These are phyloP conservation scores for Chelonoidis abingdonii DNA, from an alignment of 2,113 vertebrate species.

Conservation along the genomic window DNA sequence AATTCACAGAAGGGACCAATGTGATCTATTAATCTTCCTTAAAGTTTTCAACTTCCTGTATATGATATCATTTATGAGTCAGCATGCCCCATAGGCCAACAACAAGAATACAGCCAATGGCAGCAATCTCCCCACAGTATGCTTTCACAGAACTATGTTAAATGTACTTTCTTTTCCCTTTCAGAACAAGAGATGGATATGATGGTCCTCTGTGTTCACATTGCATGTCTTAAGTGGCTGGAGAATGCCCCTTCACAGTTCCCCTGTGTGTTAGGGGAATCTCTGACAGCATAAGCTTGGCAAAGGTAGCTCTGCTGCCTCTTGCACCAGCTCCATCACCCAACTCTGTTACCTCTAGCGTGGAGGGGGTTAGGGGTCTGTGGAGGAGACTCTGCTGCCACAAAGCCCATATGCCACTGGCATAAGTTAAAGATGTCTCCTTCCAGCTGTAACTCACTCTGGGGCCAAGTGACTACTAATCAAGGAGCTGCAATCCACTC, in stretches of 20 bases:
- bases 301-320: neutral
- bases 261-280: neutral
- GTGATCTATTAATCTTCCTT: neutral
- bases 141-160: neutral
- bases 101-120: neutral
- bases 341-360: neutral
- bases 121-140: neutral
- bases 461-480: neutral
- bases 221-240: neutral
- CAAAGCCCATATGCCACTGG: neutral
- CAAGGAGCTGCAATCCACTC: neutral
- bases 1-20: too few relatives aligned
- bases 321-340: neutral
- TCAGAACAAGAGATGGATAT: neutral
- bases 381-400: neutral
- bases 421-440: neutral
- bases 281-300: neutral
- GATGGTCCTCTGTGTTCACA: neutral
- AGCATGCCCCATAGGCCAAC: neutral
- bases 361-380: neutral
- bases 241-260: too few relatives aligned
- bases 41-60: neutral
- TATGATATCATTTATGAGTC: neutral
- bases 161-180: neutral
- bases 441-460: neutral